These are phyloP conservation scores for Drosophila nigromelanica DNA, from an alignment of 1,140 invertebrate species.

Conservation along the genomic window DNA sequence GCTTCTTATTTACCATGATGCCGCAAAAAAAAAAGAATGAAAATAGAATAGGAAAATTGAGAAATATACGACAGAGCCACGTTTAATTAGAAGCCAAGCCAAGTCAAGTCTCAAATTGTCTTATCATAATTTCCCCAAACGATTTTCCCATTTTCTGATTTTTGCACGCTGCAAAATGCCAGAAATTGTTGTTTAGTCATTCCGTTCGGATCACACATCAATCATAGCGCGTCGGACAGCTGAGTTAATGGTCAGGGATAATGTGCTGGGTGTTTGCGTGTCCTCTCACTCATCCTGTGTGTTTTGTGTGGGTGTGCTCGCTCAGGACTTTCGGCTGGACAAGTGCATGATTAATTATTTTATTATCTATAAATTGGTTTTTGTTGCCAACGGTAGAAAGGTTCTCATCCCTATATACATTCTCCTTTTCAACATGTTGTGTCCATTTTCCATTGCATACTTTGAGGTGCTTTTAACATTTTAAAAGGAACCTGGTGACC, in stretches of 20 bases:
- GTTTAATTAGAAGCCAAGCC: slow-evolving; percentile 71
- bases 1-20: slow-evolving; percentile 80
- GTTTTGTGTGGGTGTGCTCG: slow-evolving; percentile 14
- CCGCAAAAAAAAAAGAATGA: slow-evolving; percentile 58
- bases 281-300: slow-evolving; percentile 30
- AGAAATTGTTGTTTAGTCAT: slow-evolving; percentile 74
- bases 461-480: slow-evolving; percentile 15
- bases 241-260: slow-evolving; percentile 72
- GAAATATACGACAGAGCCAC: slow-evolving; percentile 36
- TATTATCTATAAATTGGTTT: slow-evolving; percentile 80
- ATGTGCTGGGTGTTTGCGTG: slow-evolving; percentile 76
- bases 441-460: slow-evolving; percentile 28
- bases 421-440: neutral
- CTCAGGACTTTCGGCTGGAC: slow-evolving; percentile 50
- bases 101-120: slow-evolving; percentile 66
- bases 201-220: slow-evolving; percentile 53
- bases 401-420: neutral
- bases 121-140: slow-evolving; percentile 68
- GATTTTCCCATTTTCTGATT: slow-evolving; percentile 55
- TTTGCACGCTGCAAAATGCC: slow-evolving; percentile 54
- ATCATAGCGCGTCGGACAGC: slow-evolving; percentile 66
- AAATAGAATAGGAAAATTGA: slow-evolving; percentile 25
- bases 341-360: slow-evolving; percentile 82
- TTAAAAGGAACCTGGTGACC: slow-evolving; percentile 21
- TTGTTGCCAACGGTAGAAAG: slow-evolving; percentile 35